Evolutionary conservation across 2,113 vertebrate genomes (phyloP).

Genomic region (Varanus komodoensis): DNA sequence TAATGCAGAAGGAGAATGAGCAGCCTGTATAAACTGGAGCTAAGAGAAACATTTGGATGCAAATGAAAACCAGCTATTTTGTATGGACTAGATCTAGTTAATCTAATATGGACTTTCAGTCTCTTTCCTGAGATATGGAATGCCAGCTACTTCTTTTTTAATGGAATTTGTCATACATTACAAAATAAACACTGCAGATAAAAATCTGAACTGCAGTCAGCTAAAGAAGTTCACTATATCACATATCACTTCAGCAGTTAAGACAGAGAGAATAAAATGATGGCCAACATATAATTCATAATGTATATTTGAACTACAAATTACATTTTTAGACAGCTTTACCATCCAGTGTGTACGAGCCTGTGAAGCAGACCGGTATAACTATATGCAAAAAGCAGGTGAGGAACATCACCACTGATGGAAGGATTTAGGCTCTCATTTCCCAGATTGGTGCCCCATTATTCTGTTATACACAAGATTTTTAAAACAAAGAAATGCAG

Average conservation of each 20-base stretch:
- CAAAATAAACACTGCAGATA: neutral
- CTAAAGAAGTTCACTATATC: neutral
- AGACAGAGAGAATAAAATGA: neutral
- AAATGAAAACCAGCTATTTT: neutral
- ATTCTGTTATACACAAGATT: neutral
- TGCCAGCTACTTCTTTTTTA: neutral
- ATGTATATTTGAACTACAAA: neutral
- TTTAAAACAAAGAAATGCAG: no score
- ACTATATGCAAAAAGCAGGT: neutral
- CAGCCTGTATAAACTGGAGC: neutral
- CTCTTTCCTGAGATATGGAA: neutral
- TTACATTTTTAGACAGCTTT: neutral
- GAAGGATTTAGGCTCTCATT: neutral
- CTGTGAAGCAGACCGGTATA: neutral
- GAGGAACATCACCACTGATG: neutral
- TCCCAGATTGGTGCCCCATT: neutral
- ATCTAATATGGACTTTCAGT: neutral
- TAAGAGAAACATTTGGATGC: neutral
- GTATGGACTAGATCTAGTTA: neutral
- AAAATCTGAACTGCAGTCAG: neutral
- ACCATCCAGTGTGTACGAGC: neutral
- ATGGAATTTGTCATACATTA: neutral
- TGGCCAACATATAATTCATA: neutral
- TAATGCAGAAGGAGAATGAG: neutral
- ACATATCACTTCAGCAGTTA: neutral